Evolutionary conservation across 2,888 invertebrate genomes (phyloP), one percentile per base, ranked within the genome.

Genomic region (Dasysyrphus albostriatus): DNA sequence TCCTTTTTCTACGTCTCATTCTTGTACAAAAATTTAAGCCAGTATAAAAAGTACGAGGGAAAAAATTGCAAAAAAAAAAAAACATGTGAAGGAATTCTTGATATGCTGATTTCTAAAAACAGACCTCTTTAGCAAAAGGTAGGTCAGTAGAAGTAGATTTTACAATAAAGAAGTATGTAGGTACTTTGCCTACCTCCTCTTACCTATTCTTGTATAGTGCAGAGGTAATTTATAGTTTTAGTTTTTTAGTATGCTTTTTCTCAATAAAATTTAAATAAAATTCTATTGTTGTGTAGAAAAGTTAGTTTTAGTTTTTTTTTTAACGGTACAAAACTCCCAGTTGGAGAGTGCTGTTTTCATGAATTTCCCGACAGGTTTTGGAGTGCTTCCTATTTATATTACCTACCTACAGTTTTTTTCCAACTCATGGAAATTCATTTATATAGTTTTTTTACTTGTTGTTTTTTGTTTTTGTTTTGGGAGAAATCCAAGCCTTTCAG

Each of bases 161-260:
- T 12, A 37, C 19, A 19, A 9, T 7, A 7, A n/a, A 16, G 5
- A 16, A 10, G 6, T 1, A 2, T 34, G 6, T 34, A 9, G 16
- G 37, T 24, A 39, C 3, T 39, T 3, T 24, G 3, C 1, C 24
- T 24, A 24, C 24, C 24, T 24, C 24, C 24, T 24, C 24, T 24
- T 24, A 24, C 24, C 24, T 24, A 24, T 3, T 24, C 3, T 39
- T 32, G 5, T 32, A 32, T 61, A 61, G n/a, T 3, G 16, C 19
- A 14, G 34, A 54, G 44, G 72, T 61, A 83, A 83, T 83, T 83
- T 83, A 83, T 77, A 37, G 77, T 12, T 51, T 29, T 42, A 54
- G 39, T 29, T 24, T 24, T 24, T 1, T 65, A 42, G 19, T 54
- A 24, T 58, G 58, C 42, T 77, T 67, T 58, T 77, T 73, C 37